phyloP scores from a whole-genome alignment of 2,113 vertebrate species.

The Lates calcarifer region DNA sequence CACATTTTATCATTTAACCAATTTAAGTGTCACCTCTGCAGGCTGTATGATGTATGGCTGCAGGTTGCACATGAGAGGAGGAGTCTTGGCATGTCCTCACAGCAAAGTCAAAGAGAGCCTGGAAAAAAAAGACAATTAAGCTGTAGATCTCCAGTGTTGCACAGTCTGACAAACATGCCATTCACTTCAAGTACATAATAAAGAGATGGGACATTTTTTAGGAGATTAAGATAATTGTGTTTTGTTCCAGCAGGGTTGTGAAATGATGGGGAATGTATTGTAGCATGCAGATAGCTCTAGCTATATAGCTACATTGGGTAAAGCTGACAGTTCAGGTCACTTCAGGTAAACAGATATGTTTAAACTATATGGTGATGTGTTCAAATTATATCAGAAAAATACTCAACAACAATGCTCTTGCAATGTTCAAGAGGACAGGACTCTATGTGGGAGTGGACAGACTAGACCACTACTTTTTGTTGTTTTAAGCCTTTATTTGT shows the following conservation, averaged over 20 bases:
- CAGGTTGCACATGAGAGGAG: not conserved
- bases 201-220: slow-evolving; percentile 20
- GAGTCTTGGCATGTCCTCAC: slow-evolving; percentile 8
- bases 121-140: slow-evolving; percentile 5
- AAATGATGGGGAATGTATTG: slow-evolving; percentile 28
- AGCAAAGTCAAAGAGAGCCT: slow-evolving; percentile 21
- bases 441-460: not conserved
- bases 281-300: not conserved
- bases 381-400: not conserved
- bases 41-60: slow-evolving; percentile 11
- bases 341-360: slow-evolving; percentile 1
- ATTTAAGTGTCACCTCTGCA: slow-evolving; percentile 39
- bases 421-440: not conserved
- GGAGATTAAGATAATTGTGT: slow-evolving; percentile 49
- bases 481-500: no score
- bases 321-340: not conserved
- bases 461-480: no score
- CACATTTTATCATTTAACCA: slow-evolving; percentile 24
- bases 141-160: slow-evolving; percentile 7
- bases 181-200: slow-evolving; percentile 14
- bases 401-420: not conserved
- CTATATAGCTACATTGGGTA: not conserved
- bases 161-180: not conserved
- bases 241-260: slow-evolving; percentile 26
- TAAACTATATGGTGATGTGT: not conserved